A percentile compares a stretch with the other conserved stretches of the same genome.
These are phyloP conservation scores for Astur gentilis DNA, from an alignment of 2,113 vertebrate genomes.

Conservation along the genomic window DNA sequence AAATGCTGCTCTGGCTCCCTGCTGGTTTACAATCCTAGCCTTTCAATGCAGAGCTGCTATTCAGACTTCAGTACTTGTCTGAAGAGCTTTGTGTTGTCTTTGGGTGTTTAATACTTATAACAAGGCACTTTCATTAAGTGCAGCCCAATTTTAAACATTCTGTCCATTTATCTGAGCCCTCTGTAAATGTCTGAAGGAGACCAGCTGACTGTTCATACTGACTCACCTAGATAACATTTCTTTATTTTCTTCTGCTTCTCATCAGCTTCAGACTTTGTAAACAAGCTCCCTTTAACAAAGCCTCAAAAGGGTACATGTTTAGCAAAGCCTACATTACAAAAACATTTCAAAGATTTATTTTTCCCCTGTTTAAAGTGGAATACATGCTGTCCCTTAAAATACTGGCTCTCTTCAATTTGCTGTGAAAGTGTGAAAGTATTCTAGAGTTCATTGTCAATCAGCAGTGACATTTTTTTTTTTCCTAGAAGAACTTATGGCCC, in stretches of 20 bases:
- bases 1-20: slow-evolving; percentile 7
- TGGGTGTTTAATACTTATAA: slow-evolving; percentile 27
- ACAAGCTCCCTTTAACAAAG: neutral
- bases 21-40: neutral
- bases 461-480: neutral
- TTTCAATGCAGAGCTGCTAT: slow-evolving; percentile 26
- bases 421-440: neutral
- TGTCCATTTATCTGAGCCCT: slow-evolving; percentile 1
- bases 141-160: slow-evolving; percentile 35
- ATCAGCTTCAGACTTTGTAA: slow-evolving; percentile 9
- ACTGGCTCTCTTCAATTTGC: neutral
- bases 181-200: neutral
- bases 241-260: slow-evolving; percentile 47
- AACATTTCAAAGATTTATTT: slow-evolving; percentile 7
- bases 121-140: slow-evolving; percentile 14
- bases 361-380: neutral
- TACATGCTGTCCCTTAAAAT: neutral
- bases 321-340: neutral
- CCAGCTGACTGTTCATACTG: neutral
- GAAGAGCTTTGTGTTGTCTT: slow-evolving; percentile 38
- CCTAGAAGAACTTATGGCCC: neutral
- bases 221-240: slow-evolving; percentile 21
- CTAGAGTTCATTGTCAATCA: neutral
- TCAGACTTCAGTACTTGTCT: slow-evolving; percentile 28
- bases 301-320: neutral